Base-by-base conservation (phyloP, 35 echinoderm and acorn worm species). In the Chiridota heheva region DNA sequence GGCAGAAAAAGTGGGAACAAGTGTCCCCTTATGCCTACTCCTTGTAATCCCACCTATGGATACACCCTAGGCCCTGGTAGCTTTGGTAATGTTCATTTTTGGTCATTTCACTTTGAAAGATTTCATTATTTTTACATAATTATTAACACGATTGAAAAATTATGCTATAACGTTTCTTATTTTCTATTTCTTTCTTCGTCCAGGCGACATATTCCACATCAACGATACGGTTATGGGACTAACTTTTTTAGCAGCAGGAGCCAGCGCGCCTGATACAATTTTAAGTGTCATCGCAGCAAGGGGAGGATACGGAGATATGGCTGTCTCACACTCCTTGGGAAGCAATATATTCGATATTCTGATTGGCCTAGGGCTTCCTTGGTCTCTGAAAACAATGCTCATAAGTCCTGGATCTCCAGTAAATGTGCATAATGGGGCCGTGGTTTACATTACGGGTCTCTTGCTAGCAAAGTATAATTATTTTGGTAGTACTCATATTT, bases 331-430 rank as follows among this genome's bases (percentile, higher is more conserved):
- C 36, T 88, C 95, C 10, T 85, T 98, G 36, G 95, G 95, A 2
- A 98, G 95, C 64, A 98, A 98, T 27, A 65, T 98, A 25, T 98
- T 98, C 59, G 95, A 98, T 36, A 89, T 98, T 47, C 70, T 98
- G 38, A 37, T 98, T 20, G 90, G 95, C 39, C 89, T 98, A 34
- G 95, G 95, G 0, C 63, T 84, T 31, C 95, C 95, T 8, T 98
- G 95, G 95, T 98, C 92, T 33, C 57, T 98, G 16, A 47, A 85
- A 48, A 88, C 95, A 31, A 71, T 91, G 2, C 35, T 91, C 40
- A 44, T 92, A 25, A 33, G 73, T 18, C 55, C 56, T 29, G 30
- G 51, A 22, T 76, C 77, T 27, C 33, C 56, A 5, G 84, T 93
- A 3, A 15, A 27, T 12, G 83, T 93, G 15, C 83, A 93, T 61